A percentile compares a stretch with the other conserved stretches of the same genome.
These are phyloP conservation scores for Trochalopteron elliotii DNA, from an alignment of 2,113 vertebrate genomes.

Conservation along the genomic window DNA sequence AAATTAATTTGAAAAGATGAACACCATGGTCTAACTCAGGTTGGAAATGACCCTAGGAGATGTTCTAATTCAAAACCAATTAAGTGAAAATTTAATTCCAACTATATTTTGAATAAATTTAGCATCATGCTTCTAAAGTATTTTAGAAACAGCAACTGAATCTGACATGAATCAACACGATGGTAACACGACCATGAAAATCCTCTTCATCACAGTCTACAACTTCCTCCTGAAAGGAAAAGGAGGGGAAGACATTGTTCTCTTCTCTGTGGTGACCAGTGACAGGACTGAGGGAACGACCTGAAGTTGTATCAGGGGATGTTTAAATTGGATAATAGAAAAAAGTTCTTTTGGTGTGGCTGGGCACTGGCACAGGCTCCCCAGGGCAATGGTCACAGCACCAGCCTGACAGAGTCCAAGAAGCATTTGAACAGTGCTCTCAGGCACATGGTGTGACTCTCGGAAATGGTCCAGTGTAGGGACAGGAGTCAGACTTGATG, in stretches of 20 bases:
- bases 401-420: background rate
- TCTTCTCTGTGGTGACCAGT: background rate
- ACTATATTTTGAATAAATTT: background rate
- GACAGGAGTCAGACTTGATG: background rate
- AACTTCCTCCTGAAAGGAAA: background rate
- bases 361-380: background rate
- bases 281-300: background rate
- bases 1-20: background rate
- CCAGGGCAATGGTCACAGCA: background rate
- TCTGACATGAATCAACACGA: background rate
- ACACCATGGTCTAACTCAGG: background rate
- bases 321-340: accelerated
- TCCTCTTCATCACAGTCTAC: background rate
- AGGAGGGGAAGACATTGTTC: accelerated
- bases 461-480: background rate
- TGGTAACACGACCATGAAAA: background rate
- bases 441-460: background rate
- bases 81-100: background rate
- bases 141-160: background rate
- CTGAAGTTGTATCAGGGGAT: background rate
- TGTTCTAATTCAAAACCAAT: background rate
- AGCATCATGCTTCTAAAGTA: background rate
- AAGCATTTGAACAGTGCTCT: accelerated
- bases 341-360: accelerated
- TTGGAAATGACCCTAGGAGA: background rate